Evolutionary conservation across 2,113 vertebrate species (phyloP).

Genomic region (Megaceryle torquata): DNA sequence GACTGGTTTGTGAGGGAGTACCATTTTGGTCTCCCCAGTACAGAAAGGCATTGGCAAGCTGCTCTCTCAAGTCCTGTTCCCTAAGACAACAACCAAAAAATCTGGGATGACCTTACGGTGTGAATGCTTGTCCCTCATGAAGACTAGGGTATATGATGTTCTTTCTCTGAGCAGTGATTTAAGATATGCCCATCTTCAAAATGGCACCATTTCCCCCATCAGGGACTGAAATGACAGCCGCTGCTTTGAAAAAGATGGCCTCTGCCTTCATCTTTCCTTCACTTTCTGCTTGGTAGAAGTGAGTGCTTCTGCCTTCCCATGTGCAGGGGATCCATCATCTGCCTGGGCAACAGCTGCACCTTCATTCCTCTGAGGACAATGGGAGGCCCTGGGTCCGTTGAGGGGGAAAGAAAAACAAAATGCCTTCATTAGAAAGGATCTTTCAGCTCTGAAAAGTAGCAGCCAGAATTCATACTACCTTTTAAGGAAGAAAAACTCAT

Average conservation of each 20-base stretch:
- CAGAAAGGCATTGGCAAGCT: background rate
- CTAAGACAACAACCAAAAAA: background rate
- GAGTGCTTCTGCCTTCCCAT: background rate
- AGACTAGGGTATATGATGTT: background rate
- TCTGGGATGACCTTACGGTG: background rate
- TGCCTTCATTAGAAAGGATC: background rate
- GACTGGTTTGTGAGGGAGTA: background rate
- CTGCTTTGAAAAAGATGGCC: background rate
- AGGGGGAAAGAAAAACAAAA: background rate
- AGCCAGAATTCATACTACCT: background rate
- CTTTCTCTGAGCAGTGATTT: background rate
- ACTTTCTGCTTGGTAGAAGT: background rate
- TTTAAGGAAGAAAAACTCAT: background rate
- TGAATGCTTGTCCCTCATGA: background rate
- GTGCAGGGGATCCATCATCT: background rate
- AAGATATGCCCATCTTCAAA: background rate
- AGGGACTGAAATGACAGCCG: background rate
- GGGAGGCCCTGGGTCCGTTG: too few relatives aligned
- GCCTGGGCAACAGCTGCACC: background rate
- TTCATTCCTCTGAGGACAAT: background rate
- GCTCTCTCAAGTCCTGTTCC: background rate
- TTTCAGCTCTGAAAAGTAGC: background rate
- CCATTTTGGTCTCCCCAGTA: background rate
- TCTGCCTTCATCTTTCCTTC: background rate
- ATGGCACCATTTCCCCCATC: background rate